A percentile compares a stretch with the other conserved stretches of the same genome.
These are phyloP conservation scores for Sialis lutaria DNA, from an alignment of 2,888 invertebrate genomes.

Conservation along the genomic window DNA sequence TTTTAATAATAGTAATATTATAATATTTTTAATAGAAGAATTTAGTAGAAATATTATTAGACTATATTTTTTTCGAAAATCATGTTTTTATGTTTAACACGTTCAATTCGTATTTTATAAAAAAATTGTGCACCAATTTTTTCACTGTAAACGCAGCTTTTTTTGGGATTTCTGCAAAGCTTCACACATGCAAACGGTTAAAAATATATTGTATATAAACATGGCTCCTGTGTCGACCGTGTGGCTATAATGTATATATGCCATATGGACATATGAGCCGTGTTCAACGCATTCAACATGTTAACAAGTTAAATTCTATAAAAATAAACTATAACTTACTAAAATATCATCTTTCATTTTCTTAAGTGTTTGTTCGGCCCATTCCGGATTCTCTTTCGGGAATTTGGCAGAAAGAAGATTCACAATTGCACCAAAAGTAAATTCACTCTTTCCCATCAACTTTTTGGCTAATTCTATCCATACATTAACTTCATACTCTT, in stretches of 20 bases:
- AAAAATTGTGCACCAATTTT: too few species aligned
- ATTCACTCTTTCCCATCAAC: conserved; percentile 40
- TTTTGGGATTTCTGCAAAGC: too few species aligned
- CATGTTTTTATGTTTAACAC: too few species aligned
- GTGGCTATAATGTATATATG: too few species aligned
- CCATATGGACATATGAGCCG: conserved; percentile 1
- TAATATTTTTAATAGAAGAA: too few species aligned
- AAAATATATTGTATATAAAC: too few species aligned
- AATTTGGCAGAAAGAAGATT: conserved; percentile 46
- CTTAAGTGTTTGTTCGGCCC: conserved; percentile 42
- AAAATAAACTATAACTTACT: conserved; percentile 25
- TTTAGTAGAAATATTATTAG: not conserved
- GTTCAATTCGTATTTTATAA: too few species aligned
- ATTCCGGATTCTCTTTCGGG: conserved; percentile 41
- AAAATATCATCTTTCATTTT: conserved; percentile 39
- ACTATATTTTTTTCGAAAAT: too few species aligned
- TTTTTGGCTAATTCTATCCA: conserved; percentile 39
- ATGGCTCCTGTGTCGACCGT: too few species aligned
- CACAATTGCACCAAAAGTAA: conserved; percentile 47
- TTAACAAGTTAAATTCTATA: conserved; percentile 4
- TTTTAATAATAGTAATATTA: too few species aligned
- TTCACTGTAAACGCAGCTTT: too few species aligned
- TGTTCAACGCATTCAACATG: not conserved
- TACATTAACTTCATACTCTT: conserved; percentile 32
- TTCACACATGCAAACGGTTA: too few species aligned